Percentiles rank a stretch among this genome's conserved stretches.
phyloP scores from a whole-genome alignment of 2,113 vertebrate species.

The Gavia stellata region DNA sequence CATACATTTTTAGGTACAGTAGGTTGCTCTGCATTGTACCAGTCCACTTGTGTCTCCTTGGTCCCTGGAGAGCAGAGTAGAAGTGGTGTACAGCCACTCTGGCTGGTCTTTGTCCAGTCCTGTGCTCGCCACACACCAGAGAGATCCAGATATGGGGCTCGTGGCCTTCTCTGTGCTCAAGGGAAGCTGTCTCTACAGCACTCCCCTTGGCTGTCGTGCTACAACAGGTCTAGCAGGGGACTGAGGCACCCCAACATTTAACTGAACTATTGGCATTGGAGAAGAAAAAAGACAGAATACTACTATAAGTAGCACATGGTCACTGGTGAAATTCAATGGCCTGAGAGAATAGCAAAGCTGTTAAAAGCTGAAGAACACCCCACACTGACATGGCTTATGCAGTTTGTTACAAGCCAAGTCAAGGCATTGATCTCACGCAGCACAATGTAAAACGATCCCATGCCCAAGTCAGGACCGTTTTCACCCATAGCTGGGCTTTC shows the following conservation, averaged over 20 bases:
- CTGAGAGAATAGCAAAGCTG: background rate
- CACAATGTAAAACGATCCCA: background rate
- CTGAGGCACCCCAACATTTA: background rate
- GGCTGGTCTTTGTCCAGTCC: background rate
- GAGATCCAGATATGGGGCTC: background rate
- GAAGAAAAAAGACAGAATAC: background rate
- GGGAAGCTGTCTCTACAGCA: background rate
- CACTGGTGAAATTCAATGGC: background rate
- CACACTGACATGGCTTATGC: background rate
- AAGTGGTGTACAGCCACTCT: background rate
- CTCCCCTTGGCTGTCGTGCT: background rate
- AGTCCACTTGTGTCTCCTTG: background rate
- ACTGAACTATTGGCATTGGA: background rate
- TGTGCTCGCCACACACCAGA: rapidly evolving
- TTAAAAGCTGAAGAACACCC: background rate
- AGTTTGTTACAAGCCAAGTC: background rate
- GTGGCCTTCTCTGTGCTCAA: background rate
- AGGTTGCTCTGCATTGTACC: background rate
- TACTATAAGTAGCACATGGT: background rate
- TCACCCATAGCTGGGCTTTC: background rate
- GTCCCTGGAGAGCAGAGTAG: background rate
- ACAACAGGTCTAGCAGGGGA: background rate
- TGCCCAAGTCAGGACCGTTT: background rate
- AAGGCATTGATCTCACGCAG: background rate
- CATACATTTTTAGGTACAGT: background rate